Base-by-base conservation (phyloP, 2,888 invertebrate species). In the Drosophila planitibia region DNA sequence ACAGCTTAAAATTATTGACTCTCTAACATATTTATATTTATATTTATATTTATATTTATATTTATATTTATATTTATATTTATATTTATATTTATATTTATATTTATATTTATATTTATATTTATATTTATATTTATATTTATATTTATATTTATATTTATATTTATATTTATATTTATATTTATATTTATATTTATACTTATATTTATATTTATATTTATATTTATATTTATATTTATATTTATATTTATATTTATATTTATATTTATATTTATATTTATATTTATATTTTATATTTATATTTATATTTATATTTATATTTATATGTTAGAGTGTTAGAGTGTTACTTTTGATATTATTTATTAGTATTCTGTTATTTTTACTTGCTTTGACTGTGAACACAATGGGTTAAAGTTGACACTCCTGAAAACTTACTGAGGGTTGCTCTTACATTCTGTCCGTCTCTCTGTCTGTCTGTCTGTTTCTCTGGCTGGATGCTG, bases 401-500 rank as follows among this genome's bases (percentile, higher is more conserved):
- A 47, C 47, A 47, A 25, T 25, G 47, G 47, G 47, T 47, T 47
- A 47, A 47, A 47, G 47, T 47, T 47, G 16, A 35, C 33, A 41
- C 52, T 52, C 19, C 52, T 14, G n/a, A 32, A 51, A 60, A 44
- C 53, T 63, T 35, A 7, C 12, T 9, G 37, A 39, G 68, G 57
- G 55, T 58, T 61, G 53, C 12, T 39, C n/a, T 51, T 1, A 49
- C 37, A 51, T 12, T 63, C 33, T 44, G 32, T 41, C n/a, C 41
- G 41, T 5, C 47, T 9, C 1, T 9, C 25, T 47, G 7, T 25
- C 47, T 16, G 22, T 16, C 22, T 47, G 22, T 4, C 25, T 47
- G 47, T 25, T 25, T 47, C 16, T 47, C 22, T 47, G 22, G 47
- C 16, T 19, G 33, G 74, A 63, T 70, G 57, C 51, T 73, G 28